Evolutionary conservation across 2,797 vertebrate species (phyloP), one percentile per base, ranked within the genome.

Genomic region (Gobio occitaniae): DNA sequence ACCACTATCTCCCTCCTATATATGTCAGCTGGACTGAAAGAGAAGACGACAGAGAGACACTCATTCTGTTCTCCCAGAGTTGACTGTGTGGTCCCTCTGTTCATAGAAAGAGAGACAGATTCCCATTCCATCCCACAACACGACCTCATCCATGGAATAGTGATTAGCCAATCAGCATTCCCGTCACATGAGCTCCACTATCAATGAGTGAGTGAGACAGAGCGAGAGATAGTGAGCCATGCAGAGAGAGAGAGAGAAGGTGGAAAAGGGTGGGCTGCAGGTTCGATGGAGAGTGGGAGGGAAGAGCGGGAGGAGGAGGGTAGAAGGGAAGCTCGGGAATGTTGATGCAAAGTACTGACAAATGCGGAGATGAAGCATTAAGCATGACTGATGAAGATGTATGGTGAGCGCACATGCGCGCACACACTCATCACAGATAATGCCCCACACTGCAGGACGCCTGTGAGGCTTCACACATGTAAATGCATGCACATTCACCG

Each of bases 121-220:
- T 89, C 92, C 93, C 92, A 92, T 94, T 94, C 93, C 88, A 89
- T 88, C 90, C 91, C 76, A 90, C 91, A 86, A 90, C 90, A 90
- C 74, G 82, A 89, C 59, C 86, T 89, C 77, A 86, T 91, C 81
- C 78, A 86, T 88, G 87, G 94, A 94, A 95, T 95, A 91, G 92
- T 87, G 92, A 95, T 94, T 70, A 94, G 93, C 78, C 61, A 75
- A 91, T 95, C 90, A 86, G 91, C 90, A 95, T 94, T 91, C 93
- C 25, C 87, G 90, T 93, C 93, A 94, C 94, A 92, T 91, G 88
- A 4, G 48, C 89, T 89, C 88, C 89, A 91, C 93, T 90, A 92
- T 93, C 91, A 93, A 93, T 93, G 93, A 91, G 88, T 83, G 90
- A 89, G 92, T 38, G 91, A 63, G 88, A 84, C 74, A 29, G 77